These are phyloP conservation scores for Telmatherina bonti DNA, from an alignment of 2,797 vertebrate genomes.

Conservation along the genomic window DNA sequence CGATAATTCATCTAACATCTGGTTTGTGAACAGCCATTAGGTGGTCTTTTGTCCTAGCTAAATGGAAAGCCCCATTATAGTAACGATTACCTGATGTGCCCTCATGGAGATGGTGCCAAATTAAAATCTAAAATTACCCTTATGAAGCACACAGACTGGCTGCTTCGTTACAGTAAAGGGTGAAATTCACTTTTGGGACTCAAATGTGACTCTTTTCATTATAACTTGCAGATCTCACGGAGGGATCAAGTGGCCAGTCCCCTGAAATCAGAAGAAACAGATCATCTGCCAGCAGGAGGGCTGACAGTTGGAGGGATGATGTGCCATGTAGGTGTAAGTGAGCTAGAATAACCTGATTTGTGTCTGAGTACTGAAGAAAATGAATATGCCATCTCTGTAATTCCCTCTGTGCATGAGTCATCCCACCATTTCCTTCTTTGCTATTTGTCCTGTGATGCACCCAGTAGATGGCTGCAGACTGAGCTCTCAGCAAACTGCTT, in stretches of 20 bases:
- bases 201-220: constrained; percentile 11
- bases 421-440: not conserved
- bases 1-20: not conserved
- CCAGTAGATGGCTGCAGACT: not conserved
- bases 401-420: not conserved
- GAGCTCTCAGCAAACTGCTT: not conserved
- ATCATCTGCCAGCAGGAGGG: constrained; percentile 40
- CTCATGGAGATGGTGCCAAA: not conserved
- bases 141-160: not conserved
- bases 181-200: not conserved
- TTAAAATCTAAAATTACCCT: constrained; percentile 35
- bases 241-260: constrained; percentile 41
- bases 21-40: constrained; percentile 22
- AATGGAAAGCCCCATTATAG: constrained; percentile 34
- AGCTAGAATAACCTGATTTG: not conserved
- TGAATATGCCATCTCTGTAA: not conserved
- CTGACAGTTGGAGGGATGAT: constrained; percentile 20
- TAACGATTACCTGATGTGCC: constrained; percentile 28
- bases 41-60: constrained; percentile 19
- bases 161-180: not conserved
- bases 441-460: not conserved
- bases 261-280: constrained; percentile 54
- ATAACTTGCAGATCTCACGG: constrained; percentile 55
- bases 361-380: not conserved
- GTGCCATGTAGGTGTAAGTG: constrained; percentile 34